Evolutionary conservation across 2,113 vertebrate species (phyloP).

Genomic region (Paratilapia polleni): DNA sequence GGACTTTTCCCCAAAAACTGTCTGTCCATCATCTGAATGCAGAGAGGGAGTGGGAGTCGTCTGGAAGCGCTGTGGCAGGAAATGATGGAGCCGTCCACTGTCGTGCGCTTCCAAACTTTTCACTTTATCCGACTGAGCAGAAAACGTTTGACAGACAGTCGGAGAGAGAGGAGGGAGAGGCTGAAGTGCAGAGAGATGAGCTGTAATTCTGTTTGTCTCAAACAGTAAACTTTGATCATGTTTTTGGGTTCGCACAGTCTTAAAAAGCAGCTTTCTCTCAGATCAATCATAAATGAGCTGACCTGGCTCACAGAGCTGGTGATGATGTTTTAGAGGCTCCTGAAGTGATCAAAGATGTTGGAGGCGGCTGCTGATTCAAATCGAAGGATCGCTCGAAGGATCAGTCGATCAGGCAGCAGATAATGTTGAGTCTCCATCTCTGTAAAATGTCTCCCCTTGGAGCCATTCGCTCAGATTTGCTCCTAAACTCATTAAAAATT

Average conservation of each 20-base stretch:
- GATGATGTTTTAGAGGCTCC: not conserved
- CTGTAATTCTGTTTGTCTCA: not conserved
- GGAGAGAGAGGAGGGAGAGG: not conserved
- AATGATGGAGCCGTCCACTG: not conserved
- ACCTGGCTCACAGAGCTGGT: not conserved
- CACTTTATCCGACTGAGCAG: constrained; percentile 19
- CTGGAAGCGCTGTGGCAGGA: not conserved
- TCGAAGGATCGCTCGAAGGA: not conserved
- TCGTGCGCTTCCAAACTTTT: not conserved
- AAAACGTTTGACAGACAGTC: not conserved
- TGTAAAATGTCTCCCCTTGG: not conserved
- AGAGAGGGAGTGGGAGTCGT: not conserved
- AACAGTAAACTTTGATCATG: not conserved
- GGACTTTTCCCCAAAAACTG: not conserved
- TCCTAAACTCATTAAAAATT: not conserved
- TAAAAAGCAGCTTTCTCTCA: not conserved
- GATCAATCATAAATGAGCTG: not conserved
- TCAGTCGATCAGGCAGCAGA: not conserved
- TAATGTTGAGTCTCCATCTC: not conserved
- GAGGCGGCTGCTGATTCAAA: not conserved
- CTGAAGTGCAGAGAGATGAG: not conserved
- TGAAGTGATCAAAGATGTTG: not conserved
- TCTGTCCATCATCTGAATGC: not conserved
- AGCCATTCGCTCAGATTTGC: not conserved
- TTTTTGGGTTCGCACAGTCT: not conserved